Evolutionary conservation across 2,113 vertebrate species (phyloP).

Genomic region (Lasiurus borealis): DNA sequence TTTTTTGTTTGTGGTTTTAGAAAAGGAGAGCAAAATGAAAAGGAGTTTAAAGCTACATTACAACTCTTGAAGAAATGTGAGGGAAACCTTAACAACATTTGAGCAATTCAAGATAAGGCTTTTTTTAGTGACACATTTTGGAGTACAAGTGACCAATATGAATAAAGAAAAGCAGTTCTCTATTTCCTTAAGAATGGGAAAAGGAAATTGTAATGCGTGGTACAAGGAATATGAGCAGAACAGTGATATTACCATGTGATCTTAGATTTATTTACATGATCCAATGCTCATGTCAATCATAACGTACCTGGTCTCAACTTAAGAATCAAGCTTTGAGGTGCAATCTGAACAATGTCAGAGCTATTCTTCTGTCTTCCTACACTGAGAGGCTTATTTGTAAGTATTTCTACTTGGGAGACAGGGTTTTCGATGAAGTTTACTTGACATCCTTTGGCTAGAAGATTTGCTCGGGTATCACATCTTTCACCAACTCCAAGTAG

Average conservation of each 20-base stretch:
- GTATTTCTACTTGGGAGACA: constrained; percentile 88
- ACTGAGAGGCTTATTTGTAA: constrained; percentile 89
- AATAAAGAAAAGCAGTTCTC: constrained; percentile 32
- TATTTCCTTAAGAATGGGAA: constrained; percentile 39
- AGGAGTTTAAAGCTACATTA: constrained; percentile 61
- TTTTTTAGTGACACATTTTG: constrained; percentile 36
- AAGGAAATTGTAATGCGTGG: background rate
- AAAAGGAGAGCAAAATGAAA: constrained; percentile 51
- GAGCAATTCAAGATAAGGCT: constrained; percentile 47
- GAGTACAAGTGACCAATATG: background rate
- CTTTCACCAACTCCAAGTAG: constrained; percentile 88
- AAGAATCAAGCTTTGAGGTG: constrained; percentile 94
- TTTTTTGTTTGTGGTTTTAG: constrained; percentile 51
- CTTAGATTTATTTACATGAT: background rate
- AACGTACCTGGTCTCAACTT: constrained; percentile 93
- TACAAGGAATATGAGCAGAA: background rate
- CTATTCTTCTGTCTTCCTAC: constrained; percentile 82
- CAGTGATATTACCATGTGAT: background rate
- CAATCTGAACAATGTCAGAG: constrained; percentile 92
- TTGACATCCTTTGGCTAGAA: constrained; percentile 92
- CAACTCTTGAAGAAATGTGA: constrained; percentile 60
- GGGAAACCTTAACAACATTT: constrained; percentile 44
- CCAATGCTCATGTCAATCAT: background rate
- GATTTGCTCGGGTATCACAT: constrained; percentile 91
- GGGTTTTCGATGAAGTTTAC: constrained; percentile 90